These are phyloP conservation scores for Plebejus melissa DNA, from an alignment of 2,888 invertebrate species.

Conservation along the genomic window DNA sequence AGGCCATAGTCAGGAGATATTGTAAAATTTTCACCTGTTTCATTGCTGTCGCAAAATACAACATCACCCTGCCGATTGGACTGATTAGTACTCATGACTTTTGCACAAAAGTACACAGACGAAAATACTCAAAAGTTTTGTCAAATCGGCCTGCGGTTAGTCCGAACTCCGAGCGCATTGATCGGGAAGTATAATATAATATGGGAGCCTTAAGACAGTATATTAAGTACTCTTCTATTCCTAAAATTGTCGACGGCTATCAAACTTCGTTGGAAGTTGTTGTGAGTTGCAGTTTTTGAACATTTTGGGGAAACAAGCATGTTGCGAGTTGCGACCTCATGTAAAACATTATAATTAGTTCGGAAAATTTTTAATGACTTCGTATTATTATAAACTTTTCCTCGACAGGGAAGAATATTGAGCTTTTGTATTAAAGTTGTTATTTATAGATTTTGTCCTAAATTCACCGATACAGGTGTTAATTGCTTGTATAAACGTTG, in stretches of 20 bases:
- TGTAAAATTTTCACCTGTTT: too few species aligned
- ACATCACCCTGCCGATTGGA: neutral
- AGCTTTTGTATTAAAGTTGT: neutral
- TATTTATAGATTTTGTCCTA: neutral
- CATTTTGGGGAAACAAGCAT: conserved; percentile 12
- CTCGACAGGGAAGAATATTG: neutral
- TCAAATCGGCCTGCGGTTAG: neutral
- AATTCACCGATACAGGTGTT: neutral
- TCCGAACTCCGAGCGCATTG: neutral
- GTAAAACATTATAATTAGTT: conserved; percentile 16
- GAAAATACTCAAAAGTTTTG: too few species aligned
- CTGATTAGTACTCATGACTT: neutral
- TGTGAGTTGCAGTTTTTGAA: conserved; percentile 16
- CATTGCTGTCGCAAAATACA: neutral
- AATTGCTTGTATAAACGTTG: neutral
- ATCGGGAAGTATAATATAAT: too few species aligned
- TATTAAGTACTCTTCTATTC: neutral
- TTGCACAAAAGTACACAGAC: too few species aligned
- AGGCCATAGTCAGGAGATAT: too few species aligned
- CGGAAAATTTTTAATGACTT: conserved; percentile 1
- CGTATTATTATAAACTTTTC: conserved; percentile 1
- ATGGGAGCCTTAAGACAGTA: neutral
- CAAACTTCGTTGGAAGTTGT: conserved; percentile 19
- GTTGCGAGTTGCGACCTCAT: conserved; percentile 12
- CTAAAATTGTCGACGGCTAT: conserved; percentile 37